Evolutionary conservation across 2,797 vertebrate species (phyloP).

Genomic region (Cossypha dichroa): DNA sequence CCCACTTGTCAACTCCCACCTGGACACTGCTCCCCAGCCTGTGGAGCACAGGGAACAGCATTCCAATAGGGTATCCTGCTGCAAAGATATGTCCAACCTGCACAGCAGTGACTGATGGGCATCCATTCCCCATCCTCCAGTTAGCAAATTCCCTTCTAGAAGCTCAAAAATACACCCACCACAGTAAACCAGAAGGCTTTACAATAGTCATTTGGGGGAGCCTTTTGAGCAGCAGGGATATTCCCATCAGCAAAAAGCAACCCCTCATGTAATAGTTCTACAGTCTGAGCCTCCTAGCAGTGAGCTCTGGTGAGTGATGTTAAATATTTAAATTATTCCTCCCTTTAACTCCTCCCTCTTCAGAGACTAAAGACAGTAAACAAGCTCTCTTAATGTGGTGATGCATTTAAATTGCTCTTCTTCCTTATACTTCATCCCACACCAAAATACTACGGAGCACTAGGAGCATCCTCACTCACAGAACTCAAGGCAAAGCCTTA

Average conservation of each 20-base stretch:
- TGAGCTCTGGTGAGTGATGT: background rate
- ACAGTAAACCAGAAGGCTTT: background rate
- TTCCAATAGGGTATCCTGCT: background rate
- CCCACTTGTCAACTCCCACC: background rate
- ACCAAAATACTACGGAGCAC: background rate
- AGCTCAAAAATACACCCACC: background rate
- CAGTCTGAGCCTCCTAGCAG: background rate
- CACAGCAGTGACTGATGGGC: background rate
- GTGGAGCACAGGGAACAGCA: background rate
- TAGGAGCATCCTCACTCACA: background rate
- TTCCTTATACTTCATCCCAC: background rate
- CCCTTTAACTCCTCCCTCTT: background rate
- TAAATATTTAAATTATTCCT: background rate
- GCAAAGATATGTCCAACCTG: background rate
- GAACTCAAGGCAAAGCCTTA: background rate
- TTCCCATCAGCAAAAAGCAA: background rate
- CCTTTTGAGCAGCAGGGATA: background rate
- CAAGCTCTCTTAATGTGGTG: background rate
- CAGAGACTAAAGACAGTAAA: background rate
- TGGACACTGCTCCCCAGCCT: background rate
- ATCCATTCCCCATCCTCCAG: rapidly evolving
- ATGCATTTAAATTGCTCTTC: background rate
- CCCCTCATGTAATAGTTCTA: background rate
- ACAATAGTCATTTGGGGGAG: background rate
- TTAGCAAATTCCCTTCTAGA: background rate